phyloP scores from a whole-genome alignment of 2,113 vertebrate genomes.

The Ciconia stormi region DNA sequence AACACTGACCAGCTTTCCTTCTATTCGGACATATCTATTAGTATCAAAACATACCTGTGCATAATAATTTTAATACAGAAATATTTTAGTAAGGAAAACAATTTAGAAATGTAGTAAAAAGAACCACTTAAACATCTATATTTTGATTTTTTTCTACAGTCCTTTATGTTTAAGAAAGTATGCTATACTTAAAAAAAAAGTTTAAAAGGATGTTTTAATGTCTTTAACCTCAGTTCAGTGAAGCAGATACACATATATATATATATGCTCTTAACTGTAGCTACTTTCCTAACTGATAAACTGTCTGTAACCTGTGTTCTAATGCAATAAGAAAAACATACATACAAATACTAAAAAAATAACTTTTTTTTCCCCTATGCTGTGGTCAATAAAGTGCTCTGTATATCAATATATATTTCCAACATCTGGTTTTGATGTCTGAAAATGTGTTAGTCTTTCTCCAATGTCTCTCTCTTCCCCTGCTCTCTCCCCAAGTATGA shows the following conservation, averaged over 20 bases:
- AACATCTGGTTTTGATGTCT: not conserved
- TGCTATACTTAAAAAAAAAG: not conserved
- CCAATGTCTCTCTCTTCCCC: not conserved
- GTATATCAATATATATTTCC: not conserved
- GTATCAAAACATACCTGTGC: not conserved
- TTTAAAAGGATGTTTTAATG: not conserved
- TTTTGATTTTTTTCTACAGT: not conserved
- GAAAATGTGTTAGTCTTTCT: not conserved
- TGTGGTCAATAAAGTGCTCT: not conserved
- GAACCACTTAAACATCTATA: not conserved
- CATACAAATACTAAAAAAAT: not conserved
- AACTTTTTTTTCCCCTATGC: not conserved
- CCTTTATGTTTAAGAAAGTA: not conserved
- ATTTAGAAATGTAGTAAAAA: not conserved
- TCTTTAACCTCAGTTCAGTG: not conserved
- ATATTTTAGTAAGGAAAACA: not conserved
- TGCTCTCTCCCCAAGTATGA: not conserved
- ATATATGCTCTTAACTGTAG: not conserved
- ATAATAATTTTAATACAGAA: not conserved
- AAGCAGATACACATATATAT: not conserved
- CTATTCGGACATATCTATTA: not conserved
- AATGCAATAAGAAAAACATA: not conserved
- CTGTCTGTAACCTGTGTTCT: not conserved
- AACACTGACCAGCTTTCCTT: not conserved
- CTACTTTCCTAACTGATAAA: not conserved